Percentiles rank a stretch among this genome's conserved stretches.
phyloP scores from a whole-genome alignment of 1,140 invertebrate genomes.

The Lithobius niger region DNA sequence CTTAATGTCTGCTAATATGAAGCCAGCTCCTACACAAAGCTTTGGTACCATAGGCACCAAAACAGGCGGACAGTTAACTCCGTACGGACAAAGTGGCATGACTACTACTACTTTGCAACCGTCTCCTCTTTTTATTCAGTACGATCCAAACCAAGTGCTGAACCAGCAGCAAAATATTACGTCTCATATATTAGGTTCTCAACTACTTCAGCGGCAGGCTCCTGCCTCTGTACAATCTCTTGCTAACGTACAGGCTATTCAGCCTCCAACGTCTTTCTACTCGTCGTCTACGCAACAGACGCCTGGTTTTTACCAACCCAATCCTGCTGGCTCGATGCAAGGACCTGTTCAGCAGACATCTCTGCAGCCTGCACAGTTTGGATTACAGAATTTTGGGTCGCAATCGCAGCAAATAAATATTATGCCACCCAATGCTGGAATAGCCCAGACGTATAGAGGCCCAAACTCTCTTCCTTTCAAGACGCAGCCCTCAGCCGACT shows the following conservation, averaged over 20 bases:
- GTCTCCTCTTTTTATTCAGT: slow-evolving; percentile 24
- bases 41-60: slow-evolving; percentile 67
- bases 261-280: slow-evolving; percentile 42
- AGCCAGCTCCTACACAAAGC: slow-evolving; percentile 57
- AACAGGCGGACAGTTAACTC: slow-evolving; percentile 22
- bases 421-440: slow-evolving; percentile 13
- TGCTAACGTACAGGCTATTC: slow-evolving; percentile 35
- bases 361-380: slow-evolving; percentile 7
- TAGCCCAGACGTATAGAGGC: slow-evolving; percentile 13
- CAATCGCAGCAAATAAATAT: slow-evolving; percentile 15
- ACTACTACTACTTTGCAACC: slow-evolving; percentile 10
- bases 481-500: neutral
- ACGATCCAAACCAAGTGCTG: slow-evolving; percentile 27
- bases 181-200: slow-evolving; percentile 43
- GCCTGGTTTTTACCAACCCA: slow-evolving; percentile 17
- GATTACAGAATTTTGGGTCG: slow-evolving; percentile 16
- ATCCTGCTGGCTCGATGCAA: slow-evolving; percentile 16
- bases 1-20: slow-evolving; percentile 76
- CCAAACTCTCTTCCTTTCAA: slow-evolving; percentile 17
- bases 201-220: slow-evolving; percentile 41
- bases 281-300: slow-evolving; percentile 24
- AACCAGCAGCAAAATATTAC: slow-evolving; percentile 31
- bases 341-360: slow-evolving; percentile 16
- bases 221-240: slow-evolving; percentile 22
- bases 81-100: slow-evolving; percentile 26